phyloP scores from a whole-genome alignment of 2,113 vertebrate genomes.

The Forbesichthys agassizii region DNA sequence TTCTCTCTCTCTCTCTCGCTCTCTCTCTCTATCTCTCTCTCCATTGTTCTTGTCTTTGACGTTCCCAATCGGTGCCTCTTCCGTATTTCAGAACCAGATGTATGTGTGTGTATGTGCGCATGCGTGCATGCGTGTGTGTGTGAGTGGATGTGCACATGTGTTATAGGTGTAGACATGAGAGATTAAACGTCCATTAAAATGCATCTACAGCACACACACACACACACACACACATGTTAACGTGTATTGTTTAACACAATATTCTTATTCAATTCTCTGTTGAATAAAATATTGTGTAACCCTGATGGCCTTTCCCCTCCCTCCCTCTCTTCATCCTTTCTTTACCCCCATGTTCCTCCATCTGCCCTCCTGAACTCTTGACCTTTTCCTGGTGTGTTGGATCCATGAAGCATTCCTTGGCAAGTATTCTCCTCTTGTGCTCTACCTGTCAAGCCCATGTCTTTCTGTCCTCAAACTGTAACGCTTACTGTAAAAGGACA shows the following conservation, averaged over 20 bases:
- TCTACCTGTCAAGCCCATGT: constrained; percentile 36
- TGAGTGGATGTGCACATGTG: no score
- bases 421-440: constrained; percentile 70
- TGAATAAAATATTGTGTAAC: constrained; percentile 78
- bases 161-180: not conserved
- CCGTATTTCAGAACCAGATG: not conserved
- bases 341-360: not conserved
- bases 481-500: not conserved
- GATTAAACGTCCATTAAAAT: no score
- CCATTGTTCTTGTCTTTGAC: no score
- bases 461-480: constrained; percentile 2
- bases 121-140: no score
- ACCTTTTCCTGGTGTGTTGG: constrained; percentile 78
- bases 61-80: no score
- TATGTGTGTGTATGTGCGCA: not conserved
- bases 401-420: constrained; percentile 64
- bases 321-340: constrained; percentile 20
- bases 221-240: not conserved
- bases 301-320: constrained; percentile 35
- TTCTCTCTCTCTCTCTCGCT: not conserved
- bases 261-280: constrained; percentile 70
- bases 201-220: not conserved
- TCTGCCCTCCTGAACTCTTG: constrained; percentile 69
- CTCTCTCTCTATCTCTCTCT: not conserved
- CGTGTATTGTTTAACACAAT: constrained; percentile 46